Conservation (phyloP, 1,140 invertebrate species). For the Carposina sasakii region DNA sequence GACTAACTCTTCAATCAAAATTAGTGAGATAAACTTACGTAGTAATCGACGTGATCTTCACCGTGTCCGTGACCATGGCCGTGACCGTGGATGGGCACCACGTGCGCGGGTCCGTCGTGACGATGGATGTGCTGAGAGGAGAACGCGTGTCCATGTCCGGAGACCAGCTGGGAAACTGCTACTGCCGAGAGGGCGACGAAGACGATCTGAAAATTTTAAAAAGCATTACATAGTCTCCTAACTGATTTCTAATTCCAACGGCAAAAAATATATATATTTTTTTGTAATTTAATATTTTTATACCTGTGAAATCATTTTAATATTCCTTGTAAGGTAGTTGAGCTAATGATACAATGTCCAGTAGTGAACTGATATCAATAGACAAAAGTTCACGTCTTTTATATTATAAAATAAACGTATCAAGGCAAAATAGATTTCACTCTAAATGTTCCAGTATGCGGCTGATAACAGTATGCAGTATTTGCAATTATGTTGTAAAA, state of each 20-base stretch:
- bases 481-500: constrained; percentile 31
- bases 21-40: neutral
- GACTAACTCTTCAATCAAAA: neutral
- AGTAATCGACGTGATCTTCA: neutral
- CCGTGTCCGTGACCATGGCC: neutral
- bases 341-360: constrained; percentile 18
- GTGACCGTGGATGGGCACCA: neutral
- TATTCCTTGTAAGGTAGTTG: constrained; percentile 11
- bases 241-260: too few species aligned
- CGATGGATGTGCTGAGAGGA: constrained; percentile 21
- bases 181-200: constrained; percentile 22
- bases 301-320: constrained; percentile 43
- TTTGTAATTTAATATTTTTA: neutral
- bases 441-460: constrained; percentile 30
- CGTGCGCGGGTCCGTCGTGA: constrained; percentile 17
- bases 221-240: too few species aligned
- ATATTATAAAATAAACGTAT: constrained; percentile 40
- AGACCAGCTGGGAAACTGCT: constrained; percentile 5
- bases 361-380: constrained; percentile 38
- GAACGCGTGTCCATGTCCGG: constrained; percentile 1
- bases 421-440: constrained; percentile 49
- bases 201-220: constrained; percentile 30
- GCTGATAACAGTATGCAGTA: constrained; percentile 22
- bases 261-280: neutral
- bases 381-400: constrained; percentile 37